Percentiles rank a stretch among this genome's conserved stretches.
These are phyloP conservation scores for Marisa cornuarietis DNA, from an alignment of 1,140 invertebrate genomes.

Conservation along the genomic window DNA sequence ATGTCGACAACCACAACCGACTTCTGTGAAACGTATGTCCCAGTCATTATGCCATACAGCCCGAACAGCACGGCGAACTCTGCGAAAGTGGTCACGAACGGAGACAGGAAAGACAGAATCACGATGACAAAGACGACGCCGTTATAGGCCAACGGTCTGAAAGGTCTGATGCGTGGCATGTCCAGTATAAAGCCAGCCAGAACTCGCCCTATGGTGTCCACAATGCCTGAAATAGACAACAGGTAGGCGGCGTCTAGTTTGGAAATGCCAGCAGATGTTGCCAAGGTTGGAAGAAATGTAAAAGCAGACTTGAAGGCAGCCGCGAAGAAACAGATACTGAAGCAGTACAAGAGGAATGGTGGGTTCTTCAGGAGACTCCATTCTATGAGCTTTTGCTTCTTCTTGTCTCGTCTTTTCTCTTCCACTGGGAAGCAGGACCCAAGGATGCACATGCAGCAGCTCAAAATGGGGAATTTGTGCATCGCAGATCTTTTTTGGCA, in stretches of 20 bases:
- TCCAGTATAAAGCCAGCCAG: slow-evolving; percentile 46
- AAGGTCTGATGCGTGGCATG: slow-evolving; percentile 37
- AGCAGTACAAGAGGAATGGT: slow-evolving; percentile 46
- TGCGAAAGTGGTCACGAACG: slow-evolving; percentile 32
- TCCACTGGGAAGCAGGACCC: slow-evolving; percentile 21
- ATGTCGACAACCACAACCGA: slow-evolving; percentile 92
- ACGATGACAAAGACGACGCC: slow-evolving; percentile 43
- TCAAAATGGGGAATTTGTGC: background rate
- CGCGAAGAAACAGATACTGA: slow-evolving; percentile 49
- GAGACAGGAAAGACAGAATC: slow-evolving; percentile 39
- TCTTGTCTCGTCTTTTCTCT: slow-evolving; percentile 1
- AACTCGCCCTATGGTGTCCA: slow-evolving; percentile 47
- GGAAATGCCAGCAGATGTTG: slow-evolving; percentile 40
- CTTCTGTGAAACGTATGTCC: slow-evolving; percentile 81
- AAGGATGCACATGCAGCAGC: slow-evolving; percentile 6
- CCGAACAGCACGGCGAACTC: slow-evolving; percentile 37
- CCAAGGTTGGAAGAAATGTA: slow-evolving; percentile 54
- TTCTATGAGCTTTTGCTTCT: slow-evolving; percentile 38
- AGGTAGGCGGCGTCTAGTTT: slow-evolving; percentile 41
- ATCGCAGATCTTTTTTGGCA: slow-evolving; percentile 29
- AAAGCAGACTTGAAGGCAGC: slow-evolving; percentile 47
- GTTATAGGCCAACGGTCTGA: slow-evolving; percentile 47
- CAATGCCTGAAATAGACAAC: slow-evolving; percentile 44
- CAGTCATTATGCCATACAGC: slow-evolving; percentile 44
- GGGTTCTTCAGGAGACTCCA: slow-evolving; percentile 47